These are phyloP conservation scores for Chiroxiphia lanceolata DNA, from an alignment of 2,797 vertebrate species.

Conservation along the genomic window DNA sequence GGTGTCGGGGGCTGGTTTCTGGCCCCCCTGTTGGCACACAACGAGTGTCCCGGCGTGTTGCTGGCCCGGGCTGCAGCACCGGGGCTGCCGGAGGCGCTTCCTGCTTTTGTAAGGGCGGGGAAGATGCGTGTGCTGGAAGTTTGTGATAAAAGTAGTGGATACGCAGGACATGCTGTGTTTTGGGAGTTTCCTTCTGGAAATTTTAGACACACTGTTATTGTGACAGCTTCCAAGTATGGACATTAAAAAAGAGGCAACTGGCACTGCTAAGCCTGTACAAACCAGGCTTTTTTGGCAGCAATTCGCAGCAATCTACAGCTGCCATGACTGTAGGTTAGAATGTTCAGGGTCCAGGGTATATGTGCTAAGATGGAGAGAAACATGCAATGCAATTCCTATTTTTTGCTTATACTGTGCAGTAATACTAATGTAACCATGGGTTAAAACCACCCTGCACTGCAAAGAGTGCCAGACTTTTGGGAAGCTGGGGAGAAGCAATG, in stretches of 20 bases:
- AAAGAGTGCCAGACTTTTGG: neutral
- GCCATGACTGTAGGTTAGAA: neutral
- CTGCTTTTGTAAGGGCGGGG: neutral
- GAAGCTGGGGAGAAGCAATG: neutral
- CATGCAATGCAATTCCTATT: neutral
- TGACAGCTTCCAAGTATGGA: neutral
- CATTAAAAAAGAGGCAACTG: neutral
- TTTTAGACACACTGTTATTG: too few species aligned
- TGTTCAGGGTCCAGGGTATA: rapidly evolving
- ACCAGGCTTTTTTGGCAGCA: neutral
- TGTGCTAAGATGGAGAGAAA: neutral
- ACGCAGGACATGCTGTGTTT: neutral
- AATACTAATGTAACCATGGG: rapidly evolving
- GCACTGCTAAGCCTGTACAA: neutral
- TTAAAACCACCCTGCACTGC: neutral
- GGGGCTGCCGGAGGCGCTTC: neutral
- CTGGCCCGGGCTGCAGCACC: neutral
- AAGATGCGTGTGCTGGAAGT: neutral
- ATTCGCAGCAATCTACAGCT: neutral
- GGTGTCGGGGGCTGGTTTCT: neutral
- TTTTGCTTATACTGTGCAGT: neutral
- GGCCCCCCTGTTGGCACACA: too few species aligned
- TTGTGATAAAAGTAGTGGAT: neutral
- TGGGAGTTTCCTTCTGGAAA: neutral
- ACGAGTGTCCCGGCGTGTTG: neutral